Base-by-base conservation (phyloP, 2,113 vertebrate species). In the Phaetusa simplex region DNA sequence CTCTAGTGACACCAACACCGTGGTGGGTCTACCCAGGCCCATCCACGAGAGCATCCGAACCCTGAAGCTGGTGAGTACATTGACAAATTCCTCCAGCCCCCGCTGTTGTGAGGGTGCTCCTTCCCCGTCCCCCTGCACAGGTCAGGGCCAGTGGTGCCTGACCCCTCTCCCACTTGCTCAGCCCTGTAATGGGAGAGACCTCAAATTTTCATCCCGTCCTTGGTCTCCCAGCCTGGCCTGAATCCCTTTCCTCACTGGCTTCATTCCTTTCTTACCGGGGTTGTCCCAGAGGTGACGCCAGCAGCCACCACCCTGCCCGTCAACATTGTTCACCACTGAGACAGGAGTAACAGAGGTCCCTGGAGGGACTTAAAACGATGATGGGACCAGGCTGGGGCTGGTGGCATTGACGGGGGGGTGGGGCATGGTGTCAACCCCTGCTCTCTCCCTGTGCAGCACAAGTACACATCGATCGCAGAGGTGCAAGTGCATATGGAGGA, bases 1-100 rank as follows among this genome's bases (percentile, higher is more conserved):
- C 55, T 96, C 20, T 95, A 99, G 99, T 97, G 99, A 99, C 90
- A 99, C 99, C 19, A 99, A 99, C 90, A 99, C 99, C 0, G 98
- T 99, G 79, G 99, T 99, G 84, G 99, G 99, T 14, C 97, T 99
- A 95, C 99, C 99, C 86, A 97, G 99, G 83, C 99, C 99, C 26
- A 99, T 99, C 97, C 99, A 99, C 0, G 99, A 99, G 95, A 99
- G 99, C 98, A 99, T 99, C 96, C 99, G 97, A 97, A 99, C 99
- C 40, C 97, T 99, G 93, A 99, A 99, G 91, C 98, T 98, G 99
- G 99, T 99, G 96, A 98, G 97, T 93, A 22, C 12, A 0, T 7
- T 5, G 9, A 11, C 6, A 10, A n/a, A 29, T 53, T 71, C 53
- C 53, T 52, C 16, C 49, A 67, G 34, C 14, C 29, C 14, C 18